phyloP scores from a whole-genome alignment of 2,797 vertebrate species.

The Columba guinea region DNA sequence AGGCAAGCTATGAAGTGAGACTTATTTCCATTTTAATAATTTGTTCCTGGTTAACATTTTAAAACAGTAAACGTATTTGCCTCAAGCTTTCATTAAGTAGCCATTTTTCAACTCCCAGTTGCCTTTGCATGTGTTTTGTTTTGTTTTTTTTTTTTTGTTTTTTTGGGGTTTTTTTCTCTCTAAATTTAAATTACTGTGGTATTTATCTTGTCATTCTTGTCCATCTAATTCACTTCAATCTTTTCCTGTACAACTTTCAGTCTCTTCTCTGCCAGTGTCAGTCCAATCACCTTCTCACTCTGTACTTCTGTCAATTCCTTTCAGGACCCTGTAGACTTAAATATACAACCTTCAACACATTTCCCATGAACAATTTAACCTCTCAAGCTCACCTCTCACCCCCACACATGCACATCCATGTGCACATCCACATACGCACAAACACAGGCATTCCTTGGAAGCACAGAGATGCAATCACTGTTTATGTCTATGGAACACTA shows the following conservation, averaged over 20 bases:
- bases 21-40: not conserved
- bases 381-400: not conserved
- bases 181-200: not conserved
- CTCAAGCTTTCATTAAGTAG: not conserved
- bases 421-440: accelerated
- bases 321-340: not conserved
- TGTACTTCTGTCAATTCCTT: not conserved
- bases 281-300: not conserved
- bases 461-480: not conserved
- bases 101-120: not conserved
- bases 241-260: not conserved
- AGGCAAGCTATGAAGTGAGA: not conserved
- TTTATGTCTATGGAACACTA: not conserved
- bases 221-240: not conserved
- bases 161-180: not conserved
- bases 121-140: not conserved
- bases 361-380: not conserved
- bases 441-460: not conserved
- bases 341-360: not conserved
- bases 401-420: accelerated
- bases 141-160: too few species aligned
- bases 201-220: not conserved
- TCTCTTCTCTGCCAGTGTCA: not conserved
- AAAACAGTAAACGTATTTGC: not conserved
- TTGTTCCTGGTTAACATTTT: not conserved